Conservation (phyloP, 2,113 vertebrate species). For the Noturus placidus region DNA sequence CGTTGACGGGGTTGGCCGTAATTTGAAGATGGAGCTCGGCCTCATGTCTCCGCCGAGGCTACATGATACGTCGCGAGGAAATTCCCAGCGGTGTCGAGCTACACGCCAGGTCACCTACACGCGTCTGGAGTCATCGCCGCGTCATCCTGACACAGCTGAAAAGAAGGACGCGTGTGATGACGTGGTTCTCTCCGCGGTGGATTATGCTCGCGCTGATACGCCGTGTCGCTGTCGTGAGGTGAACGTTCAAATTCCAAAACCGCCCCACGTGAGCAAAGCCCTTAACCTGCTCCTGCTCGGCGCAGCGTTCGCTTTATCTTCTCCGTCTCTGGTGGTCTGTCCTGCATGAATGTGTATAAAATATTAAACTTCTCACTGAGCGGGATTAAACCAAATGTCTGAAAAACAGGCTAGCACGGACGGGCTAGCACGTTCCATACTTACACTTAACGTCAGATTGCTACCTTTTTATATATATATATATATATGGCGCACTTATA, state of each 20-base stretch:
- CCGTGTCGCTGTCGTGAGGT: not conserved
- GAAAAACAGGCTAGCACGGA: not conserved
- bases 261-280: not conserved
- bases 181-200: not conserved
- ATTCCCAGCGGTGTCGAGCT: constrained; percentile 38
- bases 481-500: too few species aligned
- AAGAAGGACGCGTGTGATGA: not conserved
- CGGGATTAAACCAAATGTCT: not conserved
- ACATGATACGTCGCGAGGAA: constrained; percentile 15
- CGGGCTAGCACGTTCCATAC: not conserved
- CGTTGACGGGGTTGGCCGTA: not conserved
- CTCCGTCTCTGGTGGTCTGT: not conserved
- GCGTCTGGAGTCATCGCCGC: constrained; percentile 10
- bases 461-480: too few species aligned
- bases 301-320: not conserved
- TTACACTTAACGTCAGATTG: not conserved
- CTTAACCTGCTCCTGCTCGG: not conserved
- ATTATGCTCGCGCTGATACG: too few species aligned
- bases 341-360: not conserved
- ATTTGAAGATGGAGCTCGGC: not conserved
- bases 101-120: constrained; percentile 29
- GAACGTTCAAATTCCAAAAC: not conserved
- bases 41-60: constrained; percentile 3
- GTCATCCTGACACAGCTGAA: constrained; percentile 31
- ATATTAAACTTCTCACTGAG: not conserved